Conservation (phyloP, 2,113 vertebrate genomes). For the Silurus asotus region DNA sequence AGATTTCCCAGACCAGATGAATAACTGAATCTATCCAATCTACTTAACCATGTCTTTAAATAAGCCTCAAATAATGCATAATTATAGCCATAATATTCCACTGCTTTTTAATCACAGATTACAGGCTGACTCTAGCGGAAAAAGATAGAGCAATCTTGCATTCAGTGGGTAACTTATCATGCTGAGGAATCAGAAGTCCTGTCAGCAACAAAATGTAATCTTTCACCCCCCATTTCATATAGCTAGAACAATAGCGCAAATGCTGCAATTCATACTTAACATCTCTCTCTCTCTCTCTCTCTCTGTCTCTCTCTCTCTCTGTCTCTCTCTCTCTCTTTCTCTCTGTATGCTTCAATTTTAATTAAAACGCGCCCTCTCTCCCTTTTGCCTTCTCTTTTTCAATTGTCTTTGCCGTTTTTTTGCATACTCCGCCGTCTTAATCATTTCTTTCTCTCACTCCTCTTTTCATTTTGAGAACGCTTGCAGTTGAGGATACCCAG, state of each 20-base stretch:
- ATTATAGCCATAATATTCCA: slow-evolving; percentile 75
- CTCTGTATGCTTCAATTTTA: slow-evolving; percentile 58
- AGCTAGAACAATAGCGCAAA: slow-evolving; percentile 72
- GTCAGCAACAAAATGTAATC: slow-evolving; percentile 76
- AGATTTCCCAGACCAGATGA: slow-evolving; percentile 26
- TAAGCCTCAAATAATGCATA: slow-evolving; percentile 74
- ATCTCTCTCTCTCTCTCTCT: slow-evolving; percentile 57
- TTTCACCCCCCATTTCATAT: slow-evolving; percentile 65
- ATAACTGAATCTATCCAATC: slow-evolving; percentile 65
- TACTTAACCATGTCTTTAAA: slow-evolving; percentile 70
- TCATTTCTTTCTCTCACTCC: neutral
- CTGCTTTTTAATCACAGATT: slow-evolving; percentile 65
- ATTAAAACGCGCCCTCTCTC: slow-evolving; percentile 69
- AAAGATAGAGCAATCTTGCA: slow-evolving; percentile 63
- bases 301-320: slow-evolving; percentile 43
- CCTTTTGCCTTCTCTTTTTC: slow-evolving; percentile 40
- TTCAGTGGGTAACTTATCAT: slow-evolving; percentile 71
- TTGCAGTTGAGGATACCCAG: slow-evolving; percentile 44
- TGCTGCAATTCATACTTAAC: slow-evolving; percentile 59
- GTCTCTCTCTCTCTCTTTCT: slow-evolving; percentile 31
- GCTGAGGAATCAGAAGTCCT: slow-evolving; percentile 76
- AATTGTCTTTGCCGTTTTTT: slow-evolving; percentile 2
- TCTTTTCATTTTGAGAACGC: slow-evolving; percentile 28
- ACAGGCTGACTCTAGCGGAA: slow-evolving; percentile 63
- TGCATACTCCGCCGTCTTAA: slow-evolving; percentile 26